These are phyloP conservation scores for Pomatostomus ruficeps DNA, from an alignment of 2,113 vertebrate species.

Conservation along the genomic window DNA sequence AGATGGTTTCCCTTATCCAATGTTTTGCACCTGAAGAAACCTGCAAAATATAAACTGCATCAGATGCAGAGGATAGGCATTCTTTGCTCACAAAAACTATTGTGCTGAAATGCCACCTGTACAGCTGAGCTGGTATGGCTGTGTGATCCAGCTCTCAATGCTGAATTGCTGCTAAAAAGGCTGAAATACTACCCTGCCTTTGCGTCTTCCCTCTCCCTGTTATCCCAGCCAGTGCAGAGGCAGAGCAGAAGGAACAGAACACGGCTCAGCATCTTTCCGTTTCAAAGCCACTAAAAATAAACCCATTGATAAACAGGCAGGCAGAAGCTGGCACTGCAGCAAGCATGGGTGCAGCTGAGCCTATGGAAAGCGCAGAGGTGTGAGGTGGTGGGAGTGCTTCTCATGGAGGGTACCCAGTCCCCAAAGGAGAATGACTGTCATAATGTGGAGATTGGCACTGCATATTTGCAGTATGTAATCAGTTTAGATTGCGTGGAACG, in stretches of 20 bases:
- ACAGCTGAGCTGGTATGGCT: background rate
- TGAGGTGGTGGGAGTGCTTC: background rate
- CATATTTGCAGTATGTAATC: background rate
- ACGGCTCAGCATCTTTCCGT: background rate
- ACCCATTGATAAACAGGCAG: slow-evolving; percentile 10
- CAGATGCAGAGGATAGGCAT: background rate
- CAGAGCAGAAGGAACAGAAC: background rate
- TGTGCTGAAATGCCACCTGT: background rate
- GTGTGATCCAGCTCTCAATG: background rate
- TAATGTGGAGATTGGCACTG: background rate
- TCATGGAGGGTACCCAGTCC: fast-evolving
- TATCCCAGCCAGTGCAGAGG: background rate
- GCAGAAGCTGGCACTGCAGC: background rate
- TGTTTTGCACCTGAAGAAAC: background rate
- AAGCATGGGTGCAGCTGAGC: background rate
- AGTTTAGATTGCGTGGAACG: background rate
- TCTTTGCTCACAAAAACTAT: background rate
- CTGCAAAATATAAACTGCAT: background rate
- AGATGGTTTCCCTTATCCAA: background rate
- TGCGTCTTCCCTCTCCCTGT: background rate
- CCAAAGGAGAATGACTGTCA: background rate
- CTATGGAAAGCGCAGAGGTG: background rate
- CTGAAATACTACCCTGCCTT: background rate
- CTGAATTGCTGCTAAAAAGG: background rate
- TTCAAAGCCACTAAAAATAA: background rate